Percentiles rank a stretch among this genome's conserved stretches.
Evolutionary conservation across 2,113 vertebrate genomes (phyloP).

Genomic region (Nestor notabilis): DNA sequence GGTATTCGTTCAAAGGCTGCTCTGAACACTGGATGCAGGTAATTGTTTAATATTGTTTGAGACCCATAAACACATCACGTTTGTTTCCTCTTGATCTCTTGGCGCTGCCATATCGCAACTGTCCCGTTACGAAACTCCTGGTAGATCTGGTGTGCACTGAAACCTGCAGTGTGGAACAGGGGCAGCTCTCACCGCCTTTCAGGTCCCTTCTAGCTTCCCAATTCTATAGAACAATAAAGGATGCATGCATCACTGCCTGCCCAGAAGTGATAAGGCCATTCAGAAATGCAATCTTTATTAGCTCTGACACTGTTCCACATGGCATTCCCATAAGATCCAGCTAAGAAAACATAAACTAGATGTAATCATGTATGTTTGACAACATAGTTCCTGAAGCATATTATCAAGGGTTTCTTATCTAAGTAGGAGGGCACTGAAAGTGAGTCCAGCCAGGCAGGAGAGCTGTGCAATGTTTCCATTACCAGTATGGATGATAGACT

Average conservation of each 20-base stretch:
- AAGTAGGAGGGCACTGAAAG: background rate
- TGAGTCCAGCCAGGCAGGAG: background rate
- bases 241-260: background rate
- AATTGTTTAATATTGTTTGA: slow-evolving; percentile 59
- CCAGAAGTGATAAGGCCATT: background rate
- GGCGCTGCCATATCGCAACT: background rate
- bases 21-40: slow-evolving; percentile 12
- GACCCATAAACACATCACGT: background rate
- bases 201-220: background rate
- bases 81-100: slow-evolving; percentile 43
- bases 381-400: background rate
- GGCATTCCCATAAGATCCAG: background rate
- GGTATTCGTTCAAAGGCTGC: slow-evolving; percentile 48
- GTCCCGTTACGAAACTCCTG: background rate
- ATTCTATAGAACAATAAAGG: background rate
- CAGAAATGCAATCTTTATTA: background rate
- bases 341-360: slow-evolving; percentile 17
- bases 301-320: background rate
- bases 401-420: slow-evolving; percentile 8
- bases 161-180: background rate
- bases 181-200: background rate
- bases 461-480: slow-evolving; percentile 27
- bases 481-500: background rate
- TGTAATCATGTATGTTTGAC: slow-evolving; percentile 40
- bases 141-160: background rate